Conservation (phyloP, 1,140 invertebrate genomes). For the Sitodiplosis mosellana region DNA sequence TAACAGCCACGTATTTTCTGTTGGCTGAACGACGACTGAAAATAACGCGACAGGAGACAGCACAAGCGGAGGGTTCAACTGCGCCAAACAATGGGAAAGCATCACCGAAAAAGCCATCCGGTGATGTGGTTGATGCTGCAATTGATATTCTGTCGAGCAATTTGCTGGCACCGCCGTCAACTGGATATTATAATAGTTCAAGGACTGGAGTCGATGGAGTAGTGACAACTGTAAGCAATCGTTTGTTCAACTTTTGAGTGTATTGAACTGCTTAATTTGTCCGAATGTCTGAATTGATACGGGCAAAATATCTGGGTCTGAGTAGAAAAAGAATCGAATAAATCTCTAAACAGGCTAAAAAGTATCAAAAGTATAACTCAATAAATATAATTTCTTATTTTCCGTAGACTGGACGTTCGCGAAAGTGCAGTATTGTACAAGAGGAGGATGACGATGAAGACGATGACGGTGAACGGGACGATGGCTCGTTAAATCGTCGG, state of each 20-base stretch:
- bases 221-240: no score
- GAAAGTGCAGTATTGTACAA: slow-evolving; percentile 76
- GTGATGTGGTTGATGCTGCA: background rate
- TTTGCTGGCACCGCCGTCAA: background rate
- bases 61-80: slow-evolving; percentile 18
- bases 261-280: no score
- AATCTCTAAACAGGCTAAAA: no score
- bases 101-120: background rate
- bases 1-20: slow-evolving; percentile 96
- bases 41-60: slow-evolving; percentile 44
- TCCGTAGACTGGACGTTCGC: slow-evolving; percentile 29
- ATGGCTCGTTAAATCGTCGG: slow-evolving; percentile 21
- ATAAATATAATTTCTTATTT: no score
- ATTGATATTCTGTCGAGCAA: background rate
- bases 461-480: slow-evolving; percentile 32
- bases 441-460: slow-evolving; percentile 70
- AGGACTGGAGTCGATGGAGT: background rate
- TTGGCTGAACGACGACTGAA: slow-evolving; percentile 82
- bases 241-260: no score
- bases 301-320: no score
- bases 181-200: background rate
- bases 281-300: no score
- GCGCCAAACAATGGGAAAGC: background rate
- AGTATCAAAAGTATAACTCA: no score
- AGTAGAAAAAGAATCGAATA: no score